These are phyloP conservation scores for Podarcis cretensis DNA, from an alignment of 2,113 vertebrate genomes.

Conservation along the genomic window DNA sequence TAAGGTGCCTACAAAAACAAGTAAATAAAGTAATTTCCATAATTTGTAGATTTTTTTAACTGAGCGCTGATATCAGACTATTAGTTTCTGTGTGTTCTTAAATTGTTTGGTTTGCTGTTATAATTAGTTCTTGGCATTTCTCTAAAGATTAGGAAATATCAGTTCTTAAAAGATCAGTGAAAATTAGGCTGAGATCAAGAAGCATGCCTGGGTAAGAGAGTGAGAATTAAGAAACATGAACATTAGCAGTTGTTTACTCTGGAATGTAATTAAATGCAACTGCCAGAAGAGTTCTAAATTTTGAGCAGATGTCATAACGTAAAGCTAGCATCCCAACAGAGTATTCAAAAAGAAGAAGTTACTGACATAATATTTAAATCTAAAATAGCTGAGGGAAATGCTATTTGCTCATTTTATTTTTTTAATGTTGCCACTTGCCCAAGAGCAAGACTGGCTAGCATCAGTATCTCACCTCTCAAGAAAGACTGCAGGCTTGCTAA, in stretches of 20 bases:
- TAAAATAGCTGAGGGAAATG: conserved; percentile 56
- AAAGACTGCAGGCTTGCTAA: conserved; percentile 52
- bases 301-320: conserved; percentile 43
- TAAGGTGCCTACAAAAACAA: too few relatives aligned
- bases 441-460: conserved; percentile 53
- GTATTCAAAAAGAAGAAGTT: conserved; percentile 23
- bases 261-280: conserved; percentile 46
- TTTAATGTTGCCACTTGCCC: conserved; percentile 61
- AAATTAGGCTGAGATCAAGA: background rate
- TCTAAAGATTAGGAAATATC: background rate
- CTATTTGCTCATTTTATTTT: conserved; percentile 64
- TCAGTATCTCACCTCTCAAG: background rate
- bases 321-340: conserved; percentile 40
- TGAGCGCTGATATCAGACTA: background rate
- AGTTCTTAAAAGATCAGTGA: background rate
- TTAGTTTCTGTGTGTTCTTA: background rate
- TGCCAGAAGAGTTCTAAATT: conserved; percentile 46
- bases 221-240: background rate
- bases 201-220: background rate
- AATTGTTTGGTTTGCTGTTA: background rate
- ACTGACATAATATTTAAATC: conserved; percentile 36
- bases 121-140: background rate
- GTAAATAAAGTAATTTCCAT: too few relatives aligned
- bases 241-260: conserved; percentile 27
- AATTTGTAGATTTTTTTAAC: background rate